A percentile compares a stretch with the other conserved stretches of the same genome.
These are phyloP conservation scores for Poeciliopsis infans DNA, from an alignment of 2,797 vertebrate genomes.

Conservation along the genomic window DNA sequence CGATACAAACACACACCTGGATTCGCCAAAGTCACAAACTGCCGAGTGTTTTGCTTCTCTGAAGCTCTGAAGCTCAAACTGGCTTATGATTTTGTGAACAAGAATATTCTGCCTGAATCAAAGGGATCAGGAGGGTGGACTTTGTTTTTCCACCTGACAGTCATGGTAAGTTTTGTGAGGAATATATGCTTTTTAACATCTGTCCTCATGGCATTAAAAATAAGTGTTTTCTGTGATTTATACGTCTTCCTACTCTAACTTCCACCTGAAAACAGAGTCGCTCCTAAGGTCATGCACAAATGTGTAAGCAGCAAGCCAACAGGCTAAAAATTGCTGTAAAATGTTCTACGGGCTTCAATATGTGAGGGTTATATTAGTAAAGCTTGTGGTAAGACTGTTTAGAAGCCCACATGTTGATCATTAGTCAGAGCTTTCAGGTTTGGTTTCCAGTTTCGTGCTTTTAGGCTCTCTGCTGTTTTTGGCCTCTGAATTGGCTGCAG, in stretches of 20 bases:
- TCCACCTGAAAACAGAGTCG: not conserved
- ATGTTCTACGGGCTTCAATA: not conserved
- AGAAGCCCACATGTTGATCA: conserved; percentile 4
- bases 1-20: too few species aligned
- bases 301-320: not conserved
- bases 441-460: not conserved
- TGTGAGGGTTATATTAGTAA: not conserved
- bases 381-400: not conserved
- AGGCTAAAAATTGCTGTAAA: not conserved
- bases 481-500: not conserved
- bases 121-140: too few species aligned
- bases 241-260: not conserved
- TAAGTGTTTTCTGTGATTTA: not conserved
- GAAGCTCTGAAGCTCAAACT: not conserved
- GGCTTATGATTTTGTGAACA: too few species aligned
- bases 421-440: conserved; percentile 1
- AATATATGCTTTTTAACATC: not conserved
- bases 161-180: not conserved
- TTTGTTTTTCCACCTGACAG: not conserved
- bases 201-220: not conserved
- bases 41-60: not conserved
- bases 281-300: not conserved
- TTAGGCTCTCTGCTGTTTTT: not conserved
- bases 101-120: too few species aligned
- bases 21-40: too few species aligned